These are phyloP conservation scores for Acrocephalus scirpaceus DNA, from an alignment of 2,797 vertebrate genomes.

Conservation along the genomic window DNA sequence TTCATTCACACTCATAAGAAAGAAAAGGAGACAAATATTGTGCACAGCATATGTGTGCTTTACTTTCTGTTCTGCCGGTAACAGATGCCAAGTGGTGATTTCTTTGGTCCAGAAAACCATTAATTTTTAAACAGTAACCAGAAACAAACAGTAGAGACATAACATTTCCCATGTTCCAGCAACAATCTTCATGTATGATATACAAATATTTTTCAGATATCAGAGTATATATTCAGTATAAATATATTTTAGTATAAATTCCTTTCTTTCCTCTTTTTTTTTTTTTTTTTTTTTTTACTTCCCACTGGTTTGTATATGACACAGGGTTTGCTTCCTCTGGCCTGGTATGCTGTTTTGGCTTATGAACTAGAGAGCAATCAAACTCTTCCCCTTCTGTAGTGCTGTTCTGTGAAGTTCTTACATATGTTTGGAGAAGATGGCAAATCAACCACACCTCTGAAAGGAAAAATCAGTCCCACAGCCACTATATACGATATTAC, in stretches of 20 bases:
- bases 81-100: slow-evolving; percentile 55
- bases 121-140: slow-evolving; percentile 45
- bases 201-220: not conserved
- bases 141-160: slow-evolving; percentile 24
- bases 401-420: not conserved
- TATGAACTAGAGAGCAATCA: not conserved
- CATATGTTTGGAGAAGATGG: not conserved
- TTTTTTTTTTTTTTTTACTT: not conserved
- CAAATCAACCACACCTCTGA: slow-evolving; percentile 15
- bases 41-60: slow-evolving; percentile 30
- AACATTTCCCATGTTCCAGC: not conserved
- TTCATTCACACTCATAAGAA: slow-evolving; percentile 17
- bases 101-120: slow-evolving; percentile 54
- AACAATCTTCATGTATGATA: not conserved
- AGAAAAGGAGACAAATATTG: slow-evolving; percentile 33
- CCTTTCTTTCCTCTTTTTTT: not conserved
- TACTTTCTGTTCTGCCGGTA: slow-evolving; percentile 53
- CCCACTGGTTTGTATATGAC: not conserved
- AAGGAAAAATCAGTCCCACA: slow-evolving; percentile 1
- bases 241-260: not conserved
- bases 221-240: not conserved
- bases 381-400: not conserved
- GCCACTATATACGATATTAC: not conserved
- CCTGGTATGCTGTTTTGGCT: not conserved
- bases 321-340: not conserved